Conservation (phyloP, 2,797 vertebrate species). For the Neostethus bicornis region DNA sequence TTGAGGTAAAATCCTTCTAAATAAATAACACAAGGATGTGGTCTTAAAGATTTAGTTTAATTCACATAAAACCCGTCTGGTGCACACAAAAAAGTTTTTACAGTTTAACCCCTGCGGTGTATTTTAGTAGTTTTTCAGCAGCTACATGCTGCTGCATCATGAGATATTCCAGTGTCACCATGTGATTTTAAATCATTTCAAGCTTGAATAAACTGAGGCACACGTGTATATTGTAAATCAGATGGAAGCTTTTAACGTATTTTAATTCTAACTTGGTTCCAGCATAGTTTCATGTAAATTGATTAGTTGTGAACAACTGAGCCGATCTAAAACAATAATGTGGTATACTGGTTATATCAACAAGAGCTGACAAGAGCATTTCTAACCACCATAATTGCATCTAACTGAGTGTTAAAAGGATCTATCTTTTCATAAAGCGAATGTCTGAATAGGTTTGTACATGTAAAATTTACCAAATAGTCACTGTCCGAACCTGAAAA, state of each 20-base stretch:
- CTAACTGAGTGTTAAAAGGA: neutral
- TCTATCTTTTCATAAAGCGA: neutral
- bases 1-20: too few relatives aligned
- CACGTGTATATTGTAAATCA: neutral
- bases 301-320: neutral
- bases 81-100: neutral
- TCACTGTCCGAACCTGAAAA: slow-evolving; percentile 44
- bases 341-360: neutral
- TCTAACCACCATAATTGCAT: neutral
- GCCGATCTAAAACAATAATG: neutral
- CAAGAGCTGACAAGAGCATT: neutral
- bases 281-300: neutral
- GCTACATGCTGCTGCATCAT: slow-evolving; percentile 30
- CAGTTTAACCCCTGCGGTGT: slow-evolving; percentile 3
- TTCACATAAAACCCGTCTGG: neutral
- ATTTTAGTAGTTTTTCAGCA: slow-evolving; percentile 8
- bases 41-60: neutral
- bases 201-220: slow-evolving; percentile 9
- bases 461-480: slow-evolving; percentile 49
- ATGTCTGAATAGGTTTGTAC: slow-evolving; percentile 17
- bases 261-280: neutral
- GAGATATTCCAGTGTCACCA: slow-evolving; percentile 32
- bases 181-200: slow-evolving; percentile 26
- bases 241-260: neutral
- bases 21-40: too few relatives aligned